A percentile compares a stretch with the other conserved stretches of the same genome.
phyloP scores from a whole-genome alignment of 2,113 vertebrate genomes.

The Coturnix japonica region DNA sequence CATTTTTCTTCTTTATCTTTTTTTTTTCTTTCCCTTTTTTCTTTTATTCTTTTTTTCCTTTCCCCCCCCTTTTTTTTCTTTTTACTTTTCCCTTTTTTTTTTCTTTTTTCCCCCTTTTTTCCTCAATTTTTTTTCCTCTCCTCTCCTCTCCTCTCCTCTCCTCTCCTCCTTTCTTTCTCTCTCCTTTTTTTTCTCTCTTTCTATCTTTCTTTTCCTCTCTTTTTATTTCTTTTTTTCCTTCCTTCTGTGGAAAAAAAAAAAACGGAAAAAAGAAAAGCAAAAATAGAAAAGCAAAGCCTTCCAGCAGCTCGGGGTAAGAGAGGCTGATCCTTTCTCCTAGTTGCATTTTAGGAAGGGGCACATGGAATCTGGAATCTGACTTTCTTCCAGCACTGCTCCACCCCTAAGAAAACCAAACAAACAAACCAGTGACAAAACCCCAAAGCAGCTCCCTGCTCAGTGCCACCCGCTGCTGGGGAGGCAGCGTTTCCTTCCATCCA shows the following conservation, averaged over 20 bases:
- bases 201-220: not conserved
- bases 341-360: not conserved
- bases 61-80: not conserved
- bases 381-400: not conserved
- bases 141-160: not conserved
- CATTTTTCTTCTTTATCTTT: not conserved
- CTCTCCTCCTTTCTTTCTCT: not conserved
- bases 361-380: not conserved
- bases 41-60: not conserved
- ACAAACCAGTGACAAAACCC: not conserved
- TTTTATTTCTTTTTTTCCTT: not conserved
- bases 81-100: not conserved
- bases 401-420: not conserved
- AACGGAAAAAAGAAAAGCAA: not conserved
- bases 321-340: not conserved
- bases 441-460: not conserved
- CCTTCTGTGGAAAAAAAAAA: not conserved
- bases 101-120: fast-evolving
- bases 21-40: not conserved
- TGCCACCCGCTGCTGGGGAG: not conserved
- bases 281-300: constrained; percentile 26
- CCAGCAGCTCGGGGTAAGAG: not conserved
- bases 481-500: not conserved
- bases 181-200: not conserved
- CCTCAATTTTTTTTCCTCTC: not conserved